Conservation (phyloP, 2,888 invertebrate genomes). For the Abrostola triplasia region DNA sequence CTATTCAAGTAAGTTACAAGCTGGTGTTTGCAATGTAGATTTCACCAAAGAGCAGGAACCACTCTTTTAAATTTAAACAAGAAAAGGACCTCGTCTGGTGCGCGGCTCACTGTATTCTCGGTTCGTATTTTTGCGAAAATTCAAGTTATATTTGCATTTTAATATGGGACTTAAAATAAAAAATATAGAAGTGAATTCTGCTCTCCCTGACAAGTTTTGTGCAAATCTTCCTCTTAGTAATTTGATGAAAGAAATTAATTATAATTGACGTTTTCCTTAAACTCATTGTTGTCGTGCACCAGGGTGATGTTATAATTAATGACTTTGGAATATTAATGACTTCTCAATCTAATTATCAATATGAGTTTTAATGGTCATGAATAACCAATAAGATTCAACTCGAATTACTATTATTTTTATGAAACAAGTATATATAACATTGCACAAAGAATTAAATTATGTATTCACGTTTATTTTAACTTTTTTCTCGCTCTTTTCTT, state of each 20-base stretch:
- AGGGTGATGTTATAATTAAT: not conserved
- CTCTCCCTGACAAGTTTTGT: conserved; percentile 6
- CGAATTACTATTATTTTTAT: too few relatives aligned
- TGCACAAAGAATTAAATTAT: too few relatives aligned
- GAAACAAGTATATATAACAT: too few relatives aligned
- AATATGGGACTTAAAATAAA: conserved; percentile 30
- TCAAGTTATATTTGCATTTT: conserved; percentile 48
- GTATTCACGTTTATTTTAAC: too few relatives aligned
- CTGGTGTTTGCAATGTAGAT: conserved; percentile 56
- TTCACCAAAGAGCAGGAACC: conserved; percentile 34
- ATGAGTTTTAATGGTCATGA: not conserved
- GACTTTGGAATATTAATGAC: not conserved
- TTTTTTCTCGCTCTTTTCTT: too few relatives aligned
- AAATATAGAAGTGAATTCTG: conserved; percentile 19
- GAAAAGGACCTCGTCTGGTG: conserved; percentile 33
- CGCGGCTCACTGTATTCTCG: conserved; percentile 34
- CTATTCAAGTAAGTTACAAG: conserved; percentile 39
- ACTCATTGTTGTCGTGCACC: not conserved
- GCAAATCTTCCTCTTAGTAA: not conserved
- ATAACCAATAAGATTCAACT: too few relatives aligned
- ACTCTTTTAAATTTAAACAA: conserved; percentile 55
- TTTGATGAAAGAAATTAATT: not conserved
- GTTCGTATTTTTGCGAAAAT: conserved; percentile 34
- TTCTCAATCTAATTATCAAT: not conserved
- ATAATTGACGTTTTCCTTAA: not conserved